Evolutionary conservation across 2,888 invertebrate species (phyloP).

Genomic region (Noctua fimbriata): DNA sequence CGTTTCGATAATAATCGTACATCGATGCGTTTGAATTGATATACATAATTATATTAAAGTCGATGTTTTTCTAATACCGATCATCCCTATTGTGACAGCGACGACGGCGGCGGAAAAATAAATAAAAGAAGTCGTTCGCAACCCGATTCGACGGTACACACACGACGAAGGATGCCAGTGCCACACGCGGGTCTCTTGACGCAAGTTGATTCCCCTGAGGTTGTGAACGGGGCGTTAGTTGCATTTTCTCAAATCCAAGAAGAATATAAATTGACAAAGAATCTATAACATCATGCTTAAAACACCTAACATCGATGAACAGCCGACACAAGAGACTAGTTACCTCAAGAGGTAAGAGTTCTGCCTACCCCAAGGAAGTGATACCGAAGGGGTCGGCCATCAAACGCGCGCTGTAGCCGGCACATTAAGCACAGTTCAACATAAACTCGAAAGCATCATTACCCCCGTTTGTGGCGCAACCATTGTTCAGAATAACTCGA

Average conservation of each 20-base stretch:
- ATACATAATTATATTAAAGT: no score
- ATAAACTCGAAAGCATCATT: slow-evolving; percentile 80
- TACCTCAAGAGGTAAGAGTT: slow-evolving; percentile 5
- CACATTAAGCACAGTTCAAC: slow-evolving; percentile 79
- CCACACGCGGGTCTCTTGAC: no score
- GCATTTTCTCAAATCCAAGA: background rate
- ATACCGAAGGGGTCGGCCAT: slow-evolving; percentile 50
- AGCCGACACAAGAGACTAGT: background rate
- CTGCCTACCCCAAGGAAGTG: slow-evolving; percentile 49
- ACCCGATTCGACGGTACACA: no score
- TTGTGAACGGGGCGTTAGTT: background rate
- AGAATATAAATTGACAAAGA: background rate
- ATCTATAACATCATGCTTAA: background rate
- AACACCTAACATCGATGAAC: background rate
- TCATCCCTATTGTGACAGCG: no score
- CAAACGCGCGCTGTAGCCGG: slow-evolving; percentile 73
- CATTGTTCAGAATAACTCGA: slow-evolving; percentile 53
- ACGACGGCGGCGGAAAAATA: no score
- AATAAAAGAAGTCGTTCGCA: no score
- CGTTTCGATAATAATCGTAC: no score
- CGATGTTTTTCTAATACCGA: no score
- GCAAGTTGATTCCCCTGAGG: no score
- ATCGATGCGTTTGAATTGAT: no score
- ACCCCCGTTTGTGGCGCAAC: slow-evolving; percentile 72
- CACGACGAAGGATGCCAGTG: no score